Percentiles rank a stretch among this genome's conserved stretches.
Evolutionary conservation across 2,113 vertebrate species (phyloP).

Genomic region (Chamaea fasciata): DNA sequence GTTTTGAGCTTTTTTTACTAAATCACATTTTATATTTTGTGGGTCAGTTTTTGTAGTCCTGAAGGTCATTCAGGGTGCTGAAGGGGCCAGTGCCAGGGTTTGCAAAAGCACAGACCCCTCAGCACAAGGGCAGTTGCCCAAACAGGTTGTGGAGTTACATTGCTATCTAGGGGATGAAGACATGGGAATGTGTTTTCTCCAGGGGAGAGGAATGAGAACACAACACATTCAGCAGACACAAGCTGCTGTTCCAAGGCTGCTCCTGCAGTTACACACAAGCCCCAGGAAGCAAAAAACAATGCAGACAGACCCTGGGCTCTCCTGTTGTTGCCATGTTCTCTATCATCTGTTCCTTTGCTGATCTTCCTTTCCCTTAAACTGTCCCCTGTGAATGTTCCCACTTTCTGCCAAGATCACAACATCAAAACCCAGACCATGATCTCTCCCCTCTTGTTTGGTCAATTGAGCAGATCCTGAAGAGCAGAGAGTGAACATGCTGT

Average conservation of each 20-base stretch:
- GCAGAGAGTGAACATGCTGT: constrained; percentile 66
- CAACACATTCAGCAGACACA: not conserved
- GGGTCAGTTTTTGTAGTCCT: not conserved
- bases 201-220: not conserved
- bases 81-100: not conserved
- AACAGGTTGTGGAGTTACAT: not conserved
- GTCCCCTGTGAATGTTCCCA: rapidly evolving
- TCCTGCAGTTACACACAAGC: not conserved
- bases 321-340: not conserved
- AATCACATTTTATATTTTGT: not conserved
- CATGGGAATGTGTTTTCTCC: not conserved
- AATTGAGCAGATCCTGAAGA: not conserved
- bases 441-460: not conserved
- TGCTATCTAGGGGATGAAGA: not conserved
- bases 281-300: not conserved
- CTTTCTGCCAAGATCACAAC: not conserved
- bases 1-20: rapidly evolving
- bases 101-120: not conserved
- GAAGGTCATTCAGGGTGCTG: not conserved
- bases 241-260: not conserved
- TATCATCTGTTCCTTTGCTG: not conserved
- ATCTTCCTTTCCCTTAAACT: not conserved
- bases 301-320: not conserved
- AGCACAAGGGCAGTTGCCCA: not conserved
- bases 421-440: not conserved